Conservation (phyloP, 2,797 vertebrate genomes). For the Rhinogobio ventralis region DNA sequence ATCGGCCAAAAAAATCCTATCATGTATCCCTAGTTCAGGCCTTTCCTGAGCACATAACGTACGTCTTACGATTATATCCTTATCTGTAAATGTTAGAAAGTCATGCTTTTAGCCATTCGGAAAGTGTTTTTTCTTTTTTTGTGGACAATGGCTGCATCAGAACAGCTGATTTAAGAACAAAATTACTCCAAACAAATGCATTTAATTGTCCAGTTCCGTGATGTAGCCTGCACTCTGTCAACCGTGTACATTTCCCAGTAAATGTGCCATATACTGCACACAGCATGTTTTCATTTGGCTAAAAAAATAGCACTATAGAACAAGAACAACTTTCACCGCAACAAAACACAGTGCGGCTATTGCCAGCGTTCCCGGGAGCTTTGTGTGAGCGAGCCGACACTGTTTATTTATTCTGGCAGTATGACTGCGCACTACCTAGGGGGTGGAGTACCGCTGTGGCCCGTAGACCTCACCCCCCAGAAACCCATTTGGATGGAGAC, state of each 20-base stretch:
- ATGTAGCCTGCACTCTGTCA: not conserved
- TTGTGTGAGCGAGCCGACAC: slow-evolving; percentile 28
- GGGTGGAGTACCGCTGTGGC: slow-evolving; percentile 70
- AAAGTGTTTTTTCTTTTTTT: not conserved
- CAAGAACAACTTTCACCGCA: slow-evolving; percentile 11
- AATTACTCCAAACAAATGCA: not conserved
- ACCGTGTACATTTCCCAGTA: not conserved
- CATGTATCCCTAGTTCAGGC: not conserved
- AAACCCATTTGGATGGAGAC: slow-evolving; percentile 62
- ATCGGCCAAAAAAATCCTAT: no score
- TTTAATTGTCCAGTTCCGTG: not conserved
- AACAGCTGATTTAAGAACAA: not conserved
- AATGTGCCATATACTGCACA: not conserved
- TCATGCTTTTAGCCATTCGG: not conserved
- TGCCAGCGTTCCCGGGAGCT: slow-evolving; percentile 30
- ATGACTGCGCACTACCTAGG: slow-evolving; percentile 68
- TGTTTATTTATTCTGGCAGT: slow-evolving; percentile 79
- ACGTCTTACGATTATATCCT: not conserved
- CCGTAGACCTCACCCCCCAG: slow-evolving; percentile 72
- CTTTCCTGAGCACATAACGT: not conserved
- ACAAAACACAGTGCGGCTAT: slow-evolving; percentile 43
- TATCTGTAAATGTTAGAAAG: not conserved
- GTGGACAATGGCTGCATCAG: not conserved
- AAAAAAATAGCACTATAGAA: not conserved
- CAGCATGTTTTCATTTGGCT: not conserved